Conservation (phyloP, 2,888 invertebrate species). For the Drosophila conformis region DNA sequence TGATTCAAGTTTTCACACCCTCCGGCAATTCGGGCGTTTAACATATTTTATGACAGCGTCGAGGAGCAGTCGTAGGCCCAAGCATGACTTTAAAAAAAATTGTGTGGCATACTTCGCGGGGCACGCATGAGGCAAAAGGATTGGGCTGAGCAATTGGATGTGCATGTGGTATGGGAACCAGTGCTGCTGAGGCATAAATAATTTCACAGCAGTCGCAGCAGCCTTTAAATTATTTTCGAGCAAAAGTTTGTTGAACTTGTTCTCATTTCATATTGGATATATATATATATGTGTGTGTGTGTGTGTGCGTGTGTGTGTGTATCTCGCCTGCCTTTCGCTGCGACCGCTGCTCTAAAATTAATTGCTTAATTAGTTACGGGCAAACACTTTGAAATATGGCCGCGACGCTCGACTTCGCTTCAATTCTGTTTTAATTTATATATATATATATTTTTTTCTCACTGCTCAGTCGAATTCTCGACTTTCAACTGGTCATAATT, state of each 20-base stretch:
- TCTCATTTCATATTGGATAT: conserved; percentile 33
- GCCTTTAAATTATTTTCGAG: conserved; percentile 65
- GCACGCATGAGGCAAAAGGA: conserved; percentile 63
- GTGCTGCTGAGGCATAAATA: conserved; percentile 51
- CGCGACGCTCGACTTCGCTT: conserved; percentile 60
- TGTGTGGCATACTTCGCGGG: conserved; percentile 68
- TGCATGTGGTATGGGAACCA: conserved; percentile 14
- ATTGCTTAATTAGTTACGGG: conserved; percentile 83
- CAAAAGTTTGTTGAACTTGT: conserved; percentile 74
- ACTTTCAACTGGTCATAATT: conserved; percentile 79
- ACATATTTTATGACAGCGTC: conserved; percentile 72
- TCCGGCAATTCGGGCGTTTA: conserved; percentile 73
- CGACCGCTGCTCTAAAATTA: conserved; percentile 68
- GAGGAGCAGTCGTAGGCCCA: conserved; percentile 16
- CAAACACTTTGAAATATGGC: conserved; percentile 79
- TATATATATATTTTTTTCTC: background rate
- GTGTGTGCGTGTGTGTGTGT: conserved; percentile 18
- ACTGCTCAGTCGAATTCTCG: conserved; percentile 30
- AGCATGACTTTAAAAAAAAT: conserved; percentile 21
- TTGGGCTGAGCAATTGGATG: conserved; percentile 48
- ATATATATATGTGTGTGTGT: background rate
- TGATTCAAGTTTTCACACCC: conserved; percentile 81
- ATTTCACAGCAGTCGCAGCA: conserved; percentile 48
- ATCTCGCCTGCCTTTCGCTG: conserved; percentile 24
- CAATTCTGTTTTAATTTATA: conserved; percentile 33